These are phyloP conservation scores for Dasysyrphus tricinctus DNA, from an alignment of 2,888 invertebrate genomes.

Conservation along the genomic window DNA sequence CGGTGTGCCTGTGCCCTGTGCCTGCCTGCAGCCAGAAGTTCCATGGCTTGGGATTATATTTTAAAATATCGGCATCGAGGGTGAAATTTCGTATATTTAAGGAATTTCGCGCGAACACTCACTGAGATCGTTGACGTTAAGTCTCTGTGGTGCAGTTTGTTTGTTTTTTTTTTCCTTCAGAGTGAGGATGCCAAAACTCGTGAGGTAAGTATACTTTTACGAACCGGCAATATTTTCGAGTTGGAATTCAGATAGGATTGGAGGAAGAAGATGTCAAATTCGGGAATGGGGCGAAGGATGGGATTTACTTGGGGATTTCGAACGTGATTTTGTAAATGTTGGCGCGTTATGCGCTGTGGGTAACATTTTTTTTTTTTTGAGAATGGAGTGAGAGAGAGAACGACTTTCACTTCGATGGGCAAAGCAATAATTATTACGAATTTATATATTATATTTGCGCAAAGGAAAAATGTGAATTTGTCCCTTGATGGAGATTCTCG, in stretches of 20 bases:
- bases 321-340: slow-evolving; percentile 59
- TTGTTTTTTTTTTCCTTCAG: not conserved
- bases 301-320: slow-evolving; percentile 27
- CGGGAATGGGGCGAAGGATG: not conserved
- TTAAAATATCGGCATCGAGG: slow-evolving; percentile 68
- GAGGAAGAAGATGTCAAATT: not conserved
- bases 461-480: slow-evolving; percentile 51
- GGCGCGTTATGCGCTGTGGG: slow-evolving; percentile 25
- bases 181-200: slow-evolving; percentile 13
- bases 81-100: slow-evolving; percentile 69
- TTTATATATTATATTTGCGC: slow-evolving; percentile 50
- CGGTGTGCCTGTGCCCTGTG: not conserved
- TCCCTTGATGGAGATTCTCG: slow-evolving; percentile 58
- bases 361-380: slow-evolving; percentile 16
- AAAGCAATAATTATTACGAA: slow-evolving; percentile 69
- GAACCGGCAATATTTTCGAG: slow-evolving; percentile 29
- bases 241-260: slow-evolving; percentile 36
- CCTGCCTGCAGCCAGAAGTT: slow-evolving; percentile 7
- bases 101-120: slow-evolving; percentile 66
- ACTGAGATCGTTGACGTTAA: slow-evolving; percentile 61
- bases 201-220: slow-evolving; percentile 28
- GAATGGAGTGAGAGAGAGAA: slow-evolving; percentile 24
- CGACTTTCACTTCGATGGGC: slow-evolving; percentile 59
- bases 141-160: slow-evolving; percentile 57
- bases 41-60: slow-evolving; percentile 56